Conservation (phyloP, 2,113 vertebrate genomes). For the Ciconia stormi region DNA sequence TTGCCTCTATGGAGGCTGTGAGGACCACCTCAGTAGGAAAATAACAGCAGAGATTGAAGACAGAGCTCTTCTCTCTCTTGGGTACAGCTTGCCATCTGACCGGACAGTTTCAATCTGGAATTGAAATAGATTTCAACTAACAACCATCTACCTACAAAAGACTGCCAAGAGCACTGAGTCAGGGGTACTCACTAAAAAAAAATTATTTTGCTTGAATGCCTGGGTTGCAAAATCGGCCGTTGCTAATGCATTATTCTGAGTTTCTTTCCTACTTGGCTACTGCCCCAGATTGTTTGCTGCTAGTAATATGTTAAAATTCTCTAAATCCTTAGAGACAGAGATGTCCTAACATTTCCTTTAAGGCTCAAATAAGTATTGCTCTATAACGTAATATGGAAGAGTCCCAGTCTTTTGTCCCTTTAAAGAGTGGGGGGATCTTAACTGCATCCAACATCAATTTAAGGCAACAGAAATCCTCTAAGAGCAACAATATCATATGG, state of each 20-base stretch:
- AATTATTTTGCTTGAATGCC: neutral
- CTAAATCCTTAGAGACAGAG: neutral
- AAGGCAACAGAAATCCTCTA: neutral
- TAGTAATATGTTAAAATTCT: neutral
- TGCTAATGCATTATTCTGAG: neutral
- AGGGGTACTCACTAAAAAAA: neutral
- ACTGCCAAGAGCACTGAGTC: neutral
- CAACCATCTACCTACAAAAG: neutral
- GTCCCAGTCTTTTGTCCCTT: neutral
- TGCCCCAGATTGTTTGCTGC: neutral
- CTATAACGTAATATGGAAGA: neutral
- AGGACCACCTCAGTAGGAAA: neutral
- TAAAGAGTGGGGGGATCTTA: neutral
- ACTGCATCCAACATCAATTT: neutral
- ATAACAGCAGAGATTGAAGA: neutral
- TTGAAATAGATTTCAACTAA: neutral
- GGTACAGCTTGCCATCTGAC: neutral
- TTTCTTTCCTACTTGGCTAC: neutral
- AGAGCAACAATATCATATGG: neutral
- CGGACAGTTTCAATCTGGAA: neutral
- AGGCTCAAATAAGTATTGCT: neutral
- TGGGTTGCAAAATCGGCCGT: neutral
- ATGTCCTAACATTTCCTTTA: neutral
- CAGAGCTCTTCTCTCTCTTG: neutral
- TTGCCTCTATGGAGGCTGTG: neutral